phyloP scores from a whole-genome alignment of 1,140 invertebrate species.

The Ditylenchus dipsaci region DNA sequence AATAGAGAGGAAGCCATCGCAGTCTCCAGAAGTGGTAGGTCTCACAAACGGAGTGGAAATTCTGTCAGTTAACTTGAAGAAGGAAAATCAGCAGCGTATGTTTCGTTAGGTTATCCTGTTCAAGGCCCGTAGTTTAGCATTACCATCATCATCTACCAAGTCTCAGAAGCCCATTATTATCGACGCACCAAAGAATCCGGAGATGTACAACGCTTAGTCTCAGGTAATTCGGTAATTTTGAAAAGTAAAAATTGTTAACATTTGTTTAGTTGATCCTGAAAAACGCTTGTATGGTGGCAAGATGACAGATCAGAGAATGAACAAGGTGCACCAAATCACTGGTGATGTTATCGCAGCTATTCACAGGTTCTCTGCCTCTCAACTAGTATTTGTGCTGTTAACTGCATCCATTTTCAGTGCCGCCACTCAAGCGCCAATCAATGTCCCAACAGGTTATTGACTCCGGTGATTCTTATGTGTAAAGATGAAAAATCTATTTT shows the following conservation, averaged over 20 bases:
- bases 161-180: too few relatives aligned
- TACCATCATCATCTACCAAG: too few relatives aligned
- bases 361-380: slow-evolving; percentile 32
- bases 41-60: too few relatives aligned
- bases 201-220: slow-evolving; percentile 1
- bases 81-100: too few relatives aligned
- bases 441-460: slow-evolving; percentile 12
- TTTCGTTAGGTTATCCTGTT: too few relatives aligned
- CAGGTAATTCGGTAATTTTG: neutral
- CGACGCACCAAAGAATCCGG: neutral
- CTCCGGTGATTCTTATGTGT: neutral
- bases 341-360: slow-evolving; percentile 29
- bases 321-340: slow-evolving; percentile 26
- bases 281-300: slow-evolving; percentile 42
- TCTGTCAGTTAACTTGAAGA: too few relatives aligned
- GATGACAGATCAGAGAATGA: slow-evolving; percentile 42
- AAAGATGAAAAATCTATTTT: neutral
- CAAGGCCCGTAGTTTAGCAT: too few relatives aligned
- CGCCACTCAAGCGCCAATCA: slow-evolving; percentile 25
- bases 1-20: too few relatives aligned
- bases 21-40: too few relatives aligned
- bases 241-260: neutral
- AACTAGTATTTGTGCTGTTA: neutral
- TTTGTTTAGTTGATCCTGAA: neutral
- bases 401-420: slow-evolving; percentile 40